phyloP scores from a whole-genome alignment of 1,140 invertebrate species.

The Caerostris extrusa region DNA sequence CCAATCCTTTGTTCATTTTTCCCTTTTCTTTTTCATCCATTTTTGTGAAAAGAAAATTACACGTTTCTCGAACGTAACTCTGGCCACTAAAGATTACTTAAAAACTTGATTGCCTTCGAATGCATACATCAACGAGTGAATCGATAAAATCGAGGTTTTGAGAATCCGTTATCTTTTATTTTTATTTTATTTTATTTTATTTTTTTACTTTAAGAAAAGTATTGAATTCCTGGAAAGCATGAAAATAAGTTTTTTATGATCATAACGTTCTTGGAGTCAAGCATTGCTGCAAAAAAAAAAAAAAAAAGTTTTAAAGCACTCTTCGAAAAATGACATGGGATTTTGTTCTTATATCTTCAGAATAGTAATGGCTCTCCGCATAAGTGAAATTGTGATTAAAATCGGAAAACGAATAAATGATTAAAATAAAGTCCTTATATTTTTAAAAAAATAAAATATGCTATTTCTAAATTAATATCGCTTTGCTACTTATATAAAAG shows the following conservation, averaged over 20 bases:
- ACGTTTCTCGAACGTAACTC: slow-evolving; percentile 67
- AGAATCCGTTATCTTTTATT: neutral
- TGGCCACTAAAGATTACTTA: slow-evolving; percentile 74
- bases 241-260: slow-evolving; percentile 56
- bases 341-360: neutral
- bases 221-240: slow-evolving; percentile 57
- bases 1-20: slow-evolving; percentile 56
- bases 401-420: neutral
- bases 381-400: neutral
- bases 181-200: no score
- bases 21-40: neutral
- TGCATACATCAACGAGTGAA: slow-evolving; percentile 72
- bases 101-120: slow-evolving; percentile 71
- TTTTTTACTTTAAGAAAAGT: slow-evolving; percentile 15
- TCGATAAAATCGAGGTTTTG: slow-evolving; percentile 64
- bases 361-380: neutral
- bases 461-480: no score
- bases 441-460: no score
- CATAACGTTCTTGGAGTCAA: slow-evolving; percentile 5
- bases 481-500: no score
- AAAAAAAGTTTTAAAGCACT: slow-evolving; percentile 50
- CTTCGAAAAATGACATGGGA: slow-evolving; percentile 1
- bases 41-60: slow-evolving; percentile 70
- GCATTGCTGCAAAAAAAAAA: slow-evolving; percentile 28
- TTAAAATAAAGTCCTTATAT: no score